Base-by-base conservation (phyloP, 2,888 invertebrate species). In the Azorinus chamasolen region DNA sequence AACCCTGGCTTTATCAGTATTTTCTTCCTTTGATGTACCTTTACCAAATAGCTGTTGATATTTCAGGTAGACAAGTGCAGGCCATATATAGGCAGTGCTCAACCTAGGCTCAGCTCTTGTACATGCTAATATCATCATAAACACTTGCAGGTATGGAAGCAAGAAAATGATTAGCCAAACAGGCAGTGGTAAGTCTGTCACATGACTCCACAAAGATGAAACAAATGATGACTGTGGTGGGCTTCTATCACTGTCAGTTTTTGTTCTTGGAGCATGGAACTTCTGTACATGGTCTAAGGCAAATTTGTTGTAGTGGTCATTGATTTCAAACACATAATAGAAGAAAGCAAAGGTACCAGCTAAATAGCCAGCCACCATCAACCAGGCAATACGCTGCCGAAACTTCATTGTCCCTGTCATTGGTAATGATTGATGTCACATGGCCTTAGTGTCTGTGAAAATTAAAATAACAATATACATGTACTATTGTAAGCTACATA, bases 301-400 rank as follows among this genome's bases (percentile, higher is more conserved):
- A 79, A 86, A 88, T 16, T 63, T 69, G 69, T 90, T 91, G 81
- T 87, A 92, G 20, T 84, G 85, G 18, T 90, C 89, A 73, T 88
- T 90, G 43, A 92, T 89, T 65, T 91, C 91, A 84, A 92, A 92
- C 46, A 91, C 77, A 73, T 92, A 92, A 71, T 91, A 90, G 18
- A 89, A 84, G 50, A 89, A 79, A 12, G 82, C 88, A 79, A 89
- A 89, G 6, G 91, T 87, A 6, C 71, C 83, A 20, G 77, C 81
- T 10, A 92, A 82, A 78, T 87, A 92, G 6, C 86, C 14, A 12
- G 84, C 55, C 37, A 89, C 86, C 63, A 87, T 43, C 24, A 92
- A 58, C 91, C 91, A 92, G 5, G 91, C 90, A n/a, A 91, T 65
- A 24, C 91, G 81, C 84, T 91, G 91, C 62, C 91, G 86, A 78